phyloP scores from a whole-genome alignment of 2,888 invertebrate species.

The Spisula solida region DNA sequence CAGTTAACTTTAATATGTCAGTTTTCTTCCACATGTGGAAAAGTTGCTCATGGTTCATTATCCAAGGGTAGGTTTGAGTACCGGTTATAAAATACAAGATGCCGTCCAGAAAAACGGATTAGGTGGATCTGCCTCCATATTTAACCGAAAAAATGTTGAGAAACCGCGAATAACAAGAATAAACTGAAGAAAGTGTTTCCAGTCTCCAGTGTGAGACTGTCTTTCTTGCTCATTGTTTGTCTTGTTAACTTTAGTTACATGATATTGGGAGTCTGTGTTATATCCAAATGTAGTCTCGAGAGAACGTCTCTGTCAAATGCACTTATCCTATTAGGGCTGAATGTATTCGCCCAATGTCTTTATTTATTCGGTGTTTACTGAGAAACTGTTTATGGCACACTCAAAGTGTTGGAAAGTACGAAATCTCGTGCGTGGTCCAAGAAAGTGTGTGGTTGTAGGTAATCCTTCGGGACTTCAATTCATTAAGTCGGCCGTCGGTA shows the following conservation, averaged over 20 bases:
- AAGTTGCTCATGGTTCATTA: no score
- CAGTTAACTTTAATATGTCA: no score
- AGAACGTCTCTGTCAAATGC: conserved; percentile 42
- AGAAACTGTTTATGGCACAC: conserved; percentile 38
- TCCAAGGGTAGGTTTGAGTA: no score
- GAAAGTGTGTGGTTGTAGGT: background rate
- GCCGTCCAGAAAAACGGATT: no score
- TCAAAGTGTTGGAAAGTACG: conserved; percentile 27
- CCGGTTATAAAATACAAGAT: no score
- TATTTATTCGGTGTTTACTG: conserved; percentile 37
- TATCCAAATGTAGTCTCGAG: conserved; percentile 33
- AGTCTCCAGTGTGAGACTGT: background rate
- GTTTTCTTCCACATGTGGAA: no score
- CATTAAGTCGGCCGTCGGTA: background rate
- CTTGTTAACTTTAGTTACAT: conserved; percentile 21
- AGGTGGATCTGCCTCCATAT: no score
- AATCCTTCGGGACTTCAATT: background rate
- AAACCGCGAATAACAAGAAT: no score
- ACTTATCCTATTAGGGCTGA: conserved; percentile 34
- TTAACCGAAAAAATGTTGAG: no score
- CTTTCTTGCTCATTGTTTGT: background rate
- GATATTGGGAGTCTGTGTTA: conserved; percentile 24
- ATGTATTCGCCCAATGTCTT: conserved; percentile 37
- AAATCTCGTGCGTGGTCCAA: conserved; percentile 26
- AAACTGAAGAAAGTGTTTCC: background rate